Evolutionary conservation across 1,140 invertebrate species (phyloP).

Genomic region (Doryteuthis pealeii): DNA sequence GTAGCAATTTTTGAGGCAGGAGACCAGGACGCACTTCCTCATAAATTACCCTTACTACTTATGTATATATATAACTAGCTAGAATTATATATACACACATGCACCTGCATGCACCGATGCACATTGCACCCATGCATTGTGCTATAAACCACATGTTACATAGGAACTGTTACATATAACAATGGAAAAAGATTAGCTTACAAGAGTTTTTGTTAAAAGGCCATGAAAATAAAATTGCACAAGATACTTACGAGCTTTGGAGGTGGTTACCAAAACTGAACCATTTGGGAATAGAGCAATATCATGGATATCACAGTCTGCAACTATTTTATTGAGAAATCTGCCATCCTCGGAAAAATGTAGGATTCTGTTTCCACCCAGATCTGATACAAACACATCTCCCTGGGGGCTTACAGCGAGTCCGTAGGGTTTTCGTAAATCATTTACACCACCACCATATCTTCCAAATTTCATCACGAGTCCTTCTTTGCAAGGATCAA

Average conservation of each 20-base stretch:
- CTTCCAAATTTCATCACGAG: slow-evolving; percentile 40
- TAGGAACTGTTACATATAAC: too few relatives aligned
- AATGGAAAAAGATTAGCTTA: too few relatives aligned
- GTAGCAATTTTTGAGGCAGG: too few relatives aligned
- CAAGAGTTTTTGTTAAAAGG: too few relatives aligned
- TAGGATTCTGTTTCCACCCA: slow-evolving; percentile 44
- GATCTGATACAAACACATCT: slow-evolving; percentile 50
- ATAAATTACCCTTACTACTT: too few relatives aligned
- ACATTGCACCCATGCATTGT: too few relatives aligned
- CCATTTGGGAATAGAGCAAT: slow-evolving; percentile 42
- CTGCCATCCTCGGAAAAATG: slow-evolving; percentile 43
- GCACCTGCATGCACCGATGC: too few relatives aligned
- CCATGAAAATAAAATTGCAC: too few relatives aligned
- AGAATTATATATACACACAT: too few relatives aligned
- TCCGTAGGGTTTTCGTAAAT: slow-evolving; percentile 50
- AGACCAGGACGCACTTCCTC: too few relatives aligned
- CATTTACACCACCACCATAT: slow-evolving; percentile 37
- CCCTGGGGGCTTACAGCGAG: slow-evolving; percentile 37
- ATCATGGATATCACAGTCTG: slow-evolving; percentile 44
- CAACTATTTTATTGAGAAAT: slow-evolving; percentile 35
- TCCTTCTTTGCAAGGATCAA: slow-evolving; percentile 15
- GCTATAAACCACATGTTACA: too few relatives aligned
- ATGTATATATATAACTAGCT: too few relatives aligned
- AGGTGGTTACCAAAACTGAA: slow-evolving; percentile 44
- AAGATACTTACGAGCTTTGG: slow-evolving; percentile 27